Evolutionary conservation across 2,888 invertebrate species (phyloP), one percentile per base, ranked within the genome.

Genomic region (Cryptocephalus moraei): DNA sequence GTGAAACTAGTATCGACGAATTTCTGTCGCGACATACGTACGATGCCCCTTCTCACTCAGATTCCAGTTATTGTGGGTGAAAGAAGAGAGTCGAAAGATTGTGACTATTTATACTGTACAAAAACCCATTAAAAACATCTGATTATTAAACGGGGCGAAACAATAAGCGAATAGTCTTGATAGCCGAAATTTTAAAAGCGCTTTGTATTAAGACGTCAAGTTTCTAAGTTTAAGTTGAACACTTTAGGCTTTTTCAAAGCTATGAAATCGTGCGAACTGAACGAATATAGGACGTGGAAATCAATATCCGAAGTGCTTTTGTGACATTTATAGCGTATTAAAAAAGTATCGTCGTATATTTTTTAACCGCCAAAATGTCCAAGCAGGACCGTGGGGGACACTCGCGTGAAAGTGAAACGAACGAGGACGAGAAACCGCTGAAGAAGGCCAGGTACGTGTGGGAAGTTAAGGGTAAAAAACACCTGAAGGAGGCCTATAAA

Each of bases 391-490:
- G 47, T 38, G 76, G 73, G 49, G 73, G 75, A 58, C 70, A 75
- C 50, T 75, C 77, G 50, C 69, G 72, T 59, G 74, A 72, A 66
- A 72, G 70, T 68, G 74, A 75, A 68, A 72, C 65, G 54, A 63
- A 66, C 62, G 75, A 75, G 55, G 69, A 72, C 48, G 76, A 77
- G 60, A 75, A 78, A 68, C 80, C 80, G 62, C 72, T 79, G 56
- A 81, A 81, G 66, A 81, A 81, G 68, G 81, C 81, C 49, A 73
- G 78, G 59, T 81, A 77, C 68, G 74, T 80, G 46, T 81, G 81
- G 81, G 79, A 81, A 73, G 76, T 81, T 49, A 81, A 81, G 69
- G 81, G 81, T 44, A 71, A 78, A 73, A 75, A 78, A 63, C 78
- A 79, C 63, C 66, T 79, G 54, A 79, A 75, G 68, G 74, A 74